Percentiles rank a stretch among this genome's conserved stretches.
These are phyloP conservation scores for Brassicogethes aeneus DNA, from an alignment of 2,888 invertebrate species.

Conservation along the genomic window DNA sequence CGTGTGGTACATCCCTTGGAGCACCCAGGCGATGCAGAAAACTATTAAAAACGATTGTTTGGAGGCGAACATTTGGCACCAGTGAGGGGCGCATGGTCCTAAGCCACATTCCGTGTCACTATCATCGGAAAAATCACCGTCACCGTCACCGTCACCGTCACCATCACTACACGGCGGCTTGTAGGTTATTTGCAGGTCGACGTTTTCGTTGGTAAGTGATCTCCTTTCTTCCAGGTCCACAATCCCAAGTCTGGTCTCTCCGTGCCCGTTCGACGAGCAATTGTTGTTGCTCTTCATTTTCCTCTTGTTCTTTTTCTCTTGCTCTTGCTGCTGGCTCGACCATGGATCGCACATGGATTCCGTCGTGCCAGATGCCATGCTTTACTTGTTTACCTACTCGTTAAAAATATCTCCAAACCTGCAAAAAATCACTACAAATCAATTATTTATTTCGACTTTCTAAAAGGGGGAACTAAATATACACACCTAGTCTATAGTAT, in stretches of 20 bases:
- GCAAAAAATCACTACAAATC: too few relatives aligned
- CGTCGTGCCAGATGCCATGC: too few relatives aligned
- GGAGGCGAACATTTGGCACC: conserved; percentile 72
- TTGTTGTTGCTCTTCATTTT: conserved; percentile 32
- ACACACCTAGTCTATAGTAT: too few relatives aligned
- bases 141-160: conserved; percentile 26
- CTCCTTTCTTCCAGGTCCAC: conserved; percentile 35
- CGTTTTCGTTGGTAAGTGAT: conserved; percentile 28
- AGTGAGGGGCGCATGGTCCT: conserved; percentile 66
- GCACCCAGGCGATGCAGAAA: conserved; percentile 79
- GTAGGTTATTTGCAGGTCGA: conserved; percentile 18
- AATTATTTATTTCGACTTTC: too few relatives aligned
- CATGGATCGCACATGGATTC: too few relatives aligned
- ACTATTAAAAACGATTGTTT: conserved; percentile 83
- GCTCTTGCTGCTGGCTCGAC: too few relatives aligned
- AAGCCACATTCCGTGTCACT: conserved; percentile 65
- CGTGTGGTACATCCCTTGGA: conserved; percentile 87
- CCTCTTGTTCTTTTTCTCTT: not conserved
- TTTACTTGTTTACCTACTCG: too few relatives aligned
- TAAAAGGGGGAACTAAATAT: too few relatives aligned
- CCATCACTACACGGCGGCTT: conserved; percentile 26
- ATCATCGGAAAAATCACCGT: conserved; percentile 41
- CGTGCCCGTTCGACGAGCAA: conserved; percentile 23
- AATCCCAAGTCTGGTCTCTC: conserved; percentile 22
- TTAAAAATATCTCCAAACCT: too few relatives aligned